Evolutionary conservation across 2,113 vertebrate genomes (phyloP).

Genomic region (Sylvilagus bachmani): DNA sequence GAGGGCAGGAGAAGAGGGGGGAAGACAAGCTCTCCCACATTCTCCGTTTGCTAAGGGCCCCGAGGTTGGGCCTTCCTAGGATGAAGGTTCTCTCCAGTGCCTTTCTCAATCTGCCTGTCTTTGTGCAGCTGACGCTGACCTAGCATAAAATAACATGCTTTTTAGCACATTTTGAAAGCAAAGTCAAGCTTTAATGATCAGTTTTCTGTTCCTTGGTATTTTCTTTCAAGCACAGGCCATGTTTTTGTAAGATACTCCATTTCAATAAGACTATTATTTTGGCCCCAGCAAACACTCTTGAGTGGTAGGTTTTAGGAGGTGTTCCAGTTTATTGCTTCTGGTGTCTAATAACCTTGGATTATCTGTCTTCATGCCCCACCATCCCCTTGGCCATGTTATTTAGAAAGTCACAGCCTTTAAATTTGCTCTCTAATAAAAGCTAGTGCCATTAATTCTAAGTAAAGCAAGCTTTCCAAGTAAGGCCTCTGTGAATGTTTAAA

Average conservation of each 20-base stretch:
- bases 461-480: slow-evolving; percentile 61
- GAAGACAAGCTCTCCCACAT: neutral
- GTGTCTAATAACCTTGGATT: slow-evolving; percentile 72
- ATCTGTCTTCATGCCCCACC: neutral
- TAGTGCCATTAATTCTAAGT: slow-evolving; percentile 47
- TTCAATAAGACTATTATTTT: slow-evolving; percentile 67
- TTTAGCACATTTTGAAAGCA: slow-evolving; percentile 63
- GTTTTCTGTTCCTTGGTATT: slow-evolving; percentile 61
- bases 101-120: neutral
- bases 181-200: slow-evolving; percentile 67
- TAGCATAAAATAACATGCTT: slow-evolving; percentile 62
- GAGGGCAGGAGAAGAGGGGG: neutral
- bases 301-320: neutral
- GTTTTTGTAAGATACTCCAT: slow-evolving; percentile 72
- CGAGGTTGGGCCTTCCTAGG: neutral
- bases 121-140: neutral
- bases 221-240: slow-evolving; percentile 70
- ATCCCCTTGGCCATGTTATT: slow-evolving; percentile 50
- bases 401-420: slow-evolving; percentile 69
- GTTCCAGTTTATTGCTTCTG: slow-evolving; percentile 58
- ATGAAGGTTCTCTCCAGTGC: neutral
- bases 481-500: slow-evolving; percentile 31
- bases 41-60: slow-evolving; percentile 25
- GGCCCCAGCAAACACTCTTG: slow-evolving; percentile 53
- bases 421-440: slow-evolving; percentile 40